Evolutionary conservation across 2,888 invertebrate genomes (phyloP), one percentile per base, ranked within the genome.

Genomic region (Eulithis testata): DNA sequence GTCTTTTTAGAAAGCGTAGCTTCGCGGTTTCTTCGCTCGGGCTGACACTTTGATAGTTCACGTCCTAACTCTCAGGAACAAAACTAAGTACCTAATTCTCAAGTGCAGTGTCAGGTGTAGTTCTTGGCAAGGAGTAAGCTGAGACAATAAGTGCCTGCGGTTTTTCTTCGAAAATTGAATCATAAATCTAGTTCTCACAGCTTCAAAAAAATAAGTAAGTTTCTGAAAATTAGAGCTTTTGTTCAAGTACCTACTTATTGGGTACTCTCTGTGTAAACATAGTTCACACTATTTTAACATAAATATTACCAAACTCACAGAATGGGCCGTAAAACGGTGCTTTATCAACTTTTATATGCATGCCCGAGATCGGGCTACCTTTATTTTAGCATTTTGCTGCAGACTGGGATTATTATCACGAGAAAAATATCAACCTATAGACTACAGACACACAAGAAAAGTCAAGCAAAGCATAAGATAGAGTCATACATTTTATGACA

Each of bases 201-300:
- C 21, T 21, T 21, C 21, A 21, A 21, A 21, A 21, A 21, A 21
- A 1, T 21, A 21, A 21, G 21, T 21, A 1, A 21, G 2, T 21
- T 21, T 21, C 2, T 21, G 21, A 21, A 21, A 21, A 21, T 21
- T 1, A 21, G 21, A 21, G 21, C 21, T 21, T 21, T 21, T 21
- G 21, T 21, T 21, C n/a, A n/a, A 21, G 1, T 21, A 21, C 21
- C 21, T 21, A 21, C 21, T 2, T 21, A 21, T 21, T 21, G 21
- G 21, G 21, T 21, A 21, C 21, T 47, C 21, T 47, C 9, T 47
- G 3, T 14, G 8, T 47, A 5, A 8, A 14, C 47, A 6, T 47
- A 12, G 7, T 14, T 7, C 78, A 60, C 65, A 57, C 66, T 75
- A 72, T 50, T 36, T 4, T 51, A 36, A 65, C 69, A 12, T 61